Evolutionary conservation across 2,888 invertebrate genomes (phyloP), one percentile per base, ranked within the genome.

Genomic region (Tinea pellionella): DNA sequence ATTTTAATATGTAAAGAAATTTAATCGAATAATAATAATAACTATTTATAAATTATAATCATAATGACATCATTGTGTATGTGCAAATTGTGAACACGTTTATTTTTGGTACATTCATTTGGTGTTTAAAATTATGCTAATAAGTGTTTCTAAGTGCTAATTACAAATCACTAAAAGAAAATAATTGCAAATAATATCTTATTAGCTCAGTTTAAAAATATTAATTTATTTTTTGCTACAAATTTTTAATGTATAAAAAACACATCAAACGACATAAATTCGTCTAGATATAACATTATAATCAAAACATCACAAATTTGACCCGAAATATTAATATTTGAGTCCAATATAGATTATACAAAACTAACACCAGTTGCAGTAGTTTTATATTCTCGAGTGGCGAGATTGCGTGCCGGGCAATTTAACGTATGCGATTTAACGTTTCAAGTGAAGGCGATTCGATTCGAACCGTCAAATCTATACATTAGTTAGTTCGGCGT

Each of bases 1-100:
- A 53, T 18, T 9, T 18, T 24, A 19, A 19, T 55, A n/a, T 9
- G 2, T 55, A 19, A 55, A 55, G 19, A 55, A 55, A 13, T 55
- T 55, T 55, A 55, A n/a, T 55, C 19, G 55, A 55, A 55, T 55
- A 55, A 55, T 55, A 47, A 47, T 15, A 4, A 47, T 15, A 37
- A 18, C 19, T n/a, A n/a, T n/a, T n/a, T n/a, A n/a, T n/a, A n/a
- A n/a, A n/a, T n/a, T n/a, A n/a, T n/a, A n/a, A n/a, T 55, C 15
- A 7, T 16, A 55, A 55, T 29, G 29, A 55, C 29, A n/a, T 55
- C 55, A 55, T 19, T 55, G 19, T n/a, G 18, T 47, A 16, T 55
- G 67, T 68, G 67, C 66, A 53, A 65, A 66, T 60, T 65, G 63
- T 66, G 68, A 69, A 67, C 66, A 69, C 67, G 62, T 63, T 66